phyloP scores from a whole-genome alignment of 2,113 vertebrate species.

The Apus apus region DNA sequence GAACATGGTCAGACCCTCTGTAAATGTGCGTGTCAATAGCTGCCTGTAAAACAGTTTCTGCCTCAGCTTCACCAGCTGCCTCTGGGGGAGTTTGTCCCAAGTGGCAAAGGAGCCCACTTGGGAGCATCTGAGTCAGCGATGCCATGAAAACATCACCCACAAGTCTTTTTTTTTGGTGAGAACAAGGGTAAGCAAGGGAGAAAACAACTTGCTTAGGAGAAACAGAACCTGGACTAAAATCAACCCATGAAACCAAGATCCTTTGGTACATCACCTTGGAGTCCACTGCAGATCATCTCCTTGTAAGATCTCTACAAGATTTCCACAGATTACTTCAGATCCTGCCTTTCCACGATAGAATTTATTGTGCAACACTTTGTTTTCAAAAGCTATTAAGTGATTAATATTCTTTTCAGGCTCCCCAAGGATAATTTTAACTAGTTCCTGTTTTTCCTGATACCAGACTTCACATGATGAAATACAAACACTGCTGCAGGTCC shows the following conservation, averaged over 20 bases:
- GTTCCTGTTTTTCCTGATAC: neutral
- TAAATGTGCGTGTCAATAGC: fast-evolving
- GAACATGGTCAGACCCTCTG: fast-evolving
- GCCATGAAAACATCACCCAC: neutral
- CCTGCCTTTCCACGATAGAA: neutral
- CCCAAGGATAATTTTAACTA: neutral
- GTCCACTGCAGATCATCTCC: neutral
- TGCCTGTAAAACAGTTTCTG: neutral
- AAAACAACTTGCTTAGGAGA: neutral
- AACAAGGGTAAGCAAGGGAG: neutral
- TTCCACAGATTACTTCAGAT: neutral
- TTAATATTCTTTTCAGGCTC: neutral
- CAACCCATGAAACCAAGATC: neutral
- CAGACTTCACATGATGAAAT: neutral
- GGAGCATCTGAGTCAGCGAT: fast-evolving
- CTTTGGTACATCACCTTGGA: neutral
- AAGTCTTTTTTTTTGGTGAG: neutral
- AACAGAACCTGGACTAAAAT: neutral
- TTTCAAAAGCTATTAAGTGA: neutral
- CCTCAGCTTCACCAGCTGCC: neutral
- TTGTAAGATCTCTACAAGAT: neutral
- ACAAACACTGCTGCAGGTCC: neutral
- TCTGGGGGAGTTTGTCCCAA: fast-evolving
- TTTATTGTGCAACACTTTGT: neutral
- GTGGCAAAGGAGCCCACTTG: fast-evolving